Percentiles rank a stretch among this genome's conserved stretches.
Evolutionary conservation across 2,113 vertebrate species (phyloP).

Genomic region (Paracanthobrama guichenoti): DNA sequence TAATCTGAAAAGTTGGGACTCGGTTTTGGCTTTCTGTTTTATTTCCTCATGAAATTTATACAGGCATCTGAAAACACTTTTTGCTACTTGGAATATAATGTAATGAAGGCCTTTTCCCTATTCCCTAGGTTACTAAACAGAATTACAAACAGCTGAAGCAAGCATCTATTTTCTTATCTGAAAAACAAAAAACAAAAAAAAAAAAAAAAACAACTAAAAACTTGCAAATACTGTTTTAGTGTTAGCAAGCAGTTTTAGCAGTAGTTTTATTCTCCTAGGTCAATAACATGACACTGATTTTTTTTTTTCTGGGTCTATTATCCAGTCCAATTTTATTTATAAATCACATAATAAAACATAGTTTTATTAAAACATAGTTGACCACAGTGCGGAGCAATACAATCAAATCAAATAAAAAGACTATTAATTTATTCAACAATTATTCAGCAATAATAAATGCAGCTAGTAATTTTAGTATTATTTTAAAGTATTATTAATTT

Average conservation of each 20-base stretch:
- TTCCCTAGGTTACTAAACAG: constrained; percentile 37
- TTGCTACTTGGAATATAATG: constrained; percentile 46
- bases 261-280: neutral
- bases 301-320: too few relatives aligned
- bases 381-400: too few relatives aligned
- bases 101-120: constrained; percentile 39
- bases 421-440: too few relatives aligned
- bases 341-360: too few relatives aligned
- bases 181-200: neutral
- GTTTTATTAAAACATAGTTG: too few relatives aligned
- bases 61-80: constrained; percentile 39
- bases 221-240: neutral
- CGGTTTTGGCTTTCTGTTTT: constrained; percentile 25
- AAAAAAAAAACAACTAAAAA: too few relatives aligned
- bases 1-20: constrained; percentile 25
- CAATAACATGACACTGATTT: neutral
- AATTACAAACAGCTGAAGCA: constrained; percentile 35
- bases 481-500: too few relatives aligned
- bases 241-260: constrained; percentile 3
- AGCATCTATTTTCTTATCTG: constrained; percentile 10
- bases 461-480: neutral
- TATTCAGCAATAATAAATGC: too few relatives aligned
- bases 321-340: too few relatives aligned
- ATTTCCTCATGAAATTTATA: constrained; percentile 37
- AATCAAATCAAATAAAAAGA: too few relatives aligned